These are phyloP conservation scores for Erpornis zantholeuca DNA, from an alignment of 2,113 vertebrate genomes.

Conservation along the genomic window DNA sequence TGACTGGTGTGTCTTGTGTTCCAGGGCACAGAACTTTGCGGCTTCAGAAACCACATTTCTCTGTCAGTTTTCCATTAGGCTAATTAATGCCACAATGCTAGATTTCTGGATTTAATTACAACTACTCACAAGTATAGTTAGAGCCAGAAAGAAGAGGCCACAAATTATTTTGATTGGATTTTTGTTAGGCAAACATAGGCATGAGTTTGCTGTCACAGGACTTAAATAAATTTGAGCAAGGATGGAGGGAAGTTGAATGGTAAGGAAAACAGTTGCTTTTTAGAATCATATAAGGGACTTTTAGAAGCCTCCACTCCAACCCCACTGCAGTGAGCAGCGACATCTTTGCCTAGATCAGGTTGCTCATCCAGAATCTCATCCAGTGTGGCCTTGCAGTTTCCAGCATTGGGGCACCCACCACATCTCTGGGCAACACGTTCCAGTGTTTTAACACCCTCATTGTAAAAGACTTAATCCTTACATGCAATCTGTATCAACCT, in stretches of 20 bases:
- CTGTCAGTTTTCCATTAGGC: not conserved
- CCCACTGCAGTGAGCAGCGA: not conserved
- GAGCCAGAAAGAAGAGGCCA: not conserved
- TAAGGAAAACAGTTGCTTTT: slow-evolving; percentile 8
- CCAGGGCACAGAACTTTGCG: not conserved
- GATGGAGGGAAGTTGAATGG: not conserved
- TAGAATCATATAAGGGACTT: not conserved
- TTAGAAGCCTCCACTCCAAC: not conserved
- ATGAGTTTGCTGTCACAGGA: not conserved
- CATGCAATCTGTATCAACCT: not conserved
- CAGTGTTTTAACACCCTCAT: not conserved
- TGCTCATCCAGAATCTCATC: not conserved
- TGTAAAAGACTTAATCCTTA: not conserved
- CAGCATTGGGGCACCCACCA: not conserved
- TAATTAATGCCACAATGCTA: slow-evolving; percentile 6
- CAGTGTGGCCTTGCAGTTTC: not conserved
- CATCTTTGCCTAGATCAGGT: not conserved
- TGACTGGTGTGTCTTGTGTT: fast-evolving
- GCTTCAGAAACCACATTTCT: slow-evolving; percentile 31
- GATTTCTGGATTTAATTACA: slow-evolving; percentile 31
- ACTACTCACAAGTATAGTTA: not conserved
- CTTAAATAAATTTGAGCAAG: not conserved
- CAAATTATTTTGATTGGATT: not conserved
- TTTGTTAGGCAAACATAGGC: not conserved
- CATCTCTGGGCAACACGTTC: not conserved